phyloP scores from a whole-genome alignment of 2,113 vertebrate species.

The Tricholaema leucomelas region DNA sequence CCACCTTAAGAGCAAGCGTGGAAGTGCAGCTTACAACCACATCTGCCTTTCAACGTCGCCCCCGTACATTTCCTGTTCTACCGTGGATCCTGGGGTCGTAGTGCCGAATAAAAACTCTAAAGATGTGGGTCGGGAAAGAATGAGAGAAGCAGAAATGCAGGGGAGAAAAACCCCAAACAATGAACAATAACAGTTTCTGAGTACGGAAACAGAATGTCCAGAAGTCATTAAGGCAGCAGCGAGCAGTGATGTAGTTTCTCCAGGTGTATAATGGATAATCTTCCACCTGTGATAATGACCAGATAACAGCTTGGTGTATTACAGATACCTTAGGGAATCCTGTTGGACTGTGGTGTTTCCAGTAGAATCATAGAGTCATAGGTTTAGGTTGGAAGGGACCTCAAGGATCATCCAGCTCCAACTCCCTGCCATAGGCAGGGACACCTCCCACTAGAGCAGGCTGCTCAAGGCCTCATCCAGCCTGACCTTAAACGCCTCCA shows the following conservation, averaged over 20 bases:
- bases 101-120: not conserved
- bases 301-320: not conserved
- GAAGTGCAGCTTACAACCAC: not conserved
- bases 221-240: not conserved
- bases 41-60: not conserved
- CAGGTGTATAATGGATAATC: not conserved
- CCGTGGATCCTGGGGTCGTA: not conserved
- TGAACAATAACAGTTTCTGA: not conserved
- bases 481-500: too few relatives aligned
- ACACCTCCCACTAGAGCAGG: too few relatives aligned
- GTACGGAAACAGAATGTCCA: not conserved
- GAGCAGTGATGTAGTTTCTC: not conserved
- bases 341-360: slow-evolving; percentile 36
- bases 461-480: too few relatives aligned
- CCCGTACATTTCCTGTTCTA: not conserved
- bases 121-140: not conserved
- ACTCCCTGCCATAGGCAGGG: too few relatives aligned
- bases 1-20: slow-evolving; percentile 26
- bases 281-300: not conserved
- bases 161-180: not conserved
- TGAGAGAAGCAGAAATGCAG: not conserved
- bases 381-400: too few relatives aligned
- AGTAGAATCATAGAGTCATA: too few relatives aligned
- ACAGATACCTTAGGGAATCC: not conserved
- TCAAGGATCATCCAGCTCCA: too few relatives aligned